Conservation (phyloP, 2,888 invertebrate species). For the Electrophaes corylata region DNA sequence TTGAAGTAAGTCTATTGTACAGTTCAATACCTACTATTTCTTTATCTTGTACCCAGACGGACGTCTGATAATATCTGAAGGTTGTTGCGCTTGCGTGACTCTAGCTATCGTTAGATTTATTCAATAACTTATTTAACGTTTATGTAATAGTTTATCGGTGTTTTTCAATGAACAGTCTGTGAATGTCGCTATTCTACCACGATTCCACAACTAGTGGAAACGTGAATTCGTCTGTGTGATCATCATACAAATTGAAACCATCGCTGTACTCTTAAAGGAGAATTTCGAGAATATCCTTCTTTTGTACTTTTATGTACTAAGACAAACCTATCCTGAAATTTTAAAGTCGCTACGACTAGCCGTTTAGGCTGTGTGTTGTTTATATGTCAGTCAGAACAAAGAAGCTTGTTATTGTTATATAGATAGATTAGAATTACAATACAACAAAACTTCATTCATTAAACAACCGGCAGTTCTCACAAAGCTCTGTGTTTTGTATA, state of each 20-base stretch:
- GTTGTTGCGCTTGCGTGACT: slow-evolving; percentile 52
- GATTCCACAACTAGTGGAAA: no score
- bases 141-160: slow-evolving; percentile 24
- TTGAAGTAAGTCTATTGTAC: slow-evolving; percentile 3
- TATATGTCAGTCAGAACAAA: no score
- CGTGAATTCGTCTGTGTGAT: no score
- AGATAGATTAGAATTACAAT: no score
- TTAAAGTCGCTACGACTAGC: no score
- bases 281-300: no score
- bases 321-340: no score
- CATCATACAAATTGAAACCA: no score
- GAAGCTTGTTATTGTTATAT: no score
- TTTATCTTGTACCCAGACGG: slow-evolving; percentile 25
- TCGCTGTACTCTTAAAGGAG: no score
- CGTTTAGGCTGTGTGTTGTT: no score
- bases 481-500: slow-evolving; percentile 22
- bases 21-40: neutral
- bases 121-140: slow-evolving; percentile 33
- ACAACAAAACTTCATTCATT: slow-evolving; percentile 31
- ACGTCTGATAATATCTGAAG: slow-evolving; percentile 50
- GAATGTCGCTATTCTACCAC: slow-evolving; percentile 12
- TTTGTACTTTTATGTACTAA: no score
- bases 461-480: slow-evolving; percentile 14
- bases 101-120: slow-evolving; percentile 37
- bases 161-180: slow-evolving; percentile 22